Percentiles rank a stretch among this genome's conserved stretches.
These are phyloP conservation scores for Catalaphyllia jardinei DNA, from an alignment of 64 coral and sea anemone species.

Conservation along the genomic window DNA sequence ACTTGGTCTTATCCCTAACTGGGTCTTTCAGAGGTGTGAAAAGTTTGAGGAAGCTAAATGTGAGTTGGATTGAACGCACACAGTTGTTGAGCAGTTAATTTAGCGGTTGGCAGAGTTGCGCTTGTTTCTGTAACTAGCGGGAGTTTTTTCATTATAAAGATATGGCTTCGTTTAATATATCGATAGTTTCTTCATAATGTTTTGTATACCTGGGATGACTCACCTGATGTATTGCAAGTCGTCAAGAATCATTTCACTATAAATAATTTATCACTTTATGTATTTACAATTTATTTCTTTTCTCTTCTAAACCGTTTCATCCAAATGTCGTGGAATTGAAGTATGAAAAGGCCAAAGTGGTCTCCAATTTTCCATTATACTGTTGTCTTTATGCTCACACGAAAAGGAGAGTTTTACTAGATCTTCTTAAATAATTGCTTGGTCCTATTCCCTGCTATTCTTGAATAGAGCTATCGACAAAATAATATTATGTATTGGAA, in stretches of 20 bases:
- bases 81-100: not conserved
- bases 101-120: too few relatives aligned
- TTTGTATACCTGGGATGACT: not conserved
- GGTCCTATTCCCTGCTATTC: not conserved
- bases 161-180: not conserved
- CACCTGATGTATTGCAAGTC: conserved; percentile 1
- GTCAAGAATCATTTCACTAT: not conserved
- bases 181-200: not conserved
- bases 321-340: not conserved
- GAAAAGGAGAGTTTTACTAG: not conserved
- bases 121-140: not conserved
- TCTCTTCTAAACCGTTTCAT: not conserved
- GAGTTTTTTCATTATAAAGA: not conserved
- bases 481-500: not conserved
- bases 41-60: not conserved
- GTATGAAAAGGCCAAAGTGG: not conserved
- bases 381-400: not conserved
- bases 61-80: not conserved
- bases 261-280: conserved; percentile 14
- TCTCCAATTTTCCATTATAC: not conserved
- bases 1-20: not conserved
- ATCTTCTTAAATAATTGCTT: conserved; percentile 5
- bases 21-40: not conserved
- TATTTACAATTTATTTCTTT: not conserved
- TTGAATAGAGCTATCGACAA: not conserved